Evolutionary conservation across 2,888 invertebrate genomes (phyloP).

Genomic region (Xanthorhoe spadicearia): DNA sequence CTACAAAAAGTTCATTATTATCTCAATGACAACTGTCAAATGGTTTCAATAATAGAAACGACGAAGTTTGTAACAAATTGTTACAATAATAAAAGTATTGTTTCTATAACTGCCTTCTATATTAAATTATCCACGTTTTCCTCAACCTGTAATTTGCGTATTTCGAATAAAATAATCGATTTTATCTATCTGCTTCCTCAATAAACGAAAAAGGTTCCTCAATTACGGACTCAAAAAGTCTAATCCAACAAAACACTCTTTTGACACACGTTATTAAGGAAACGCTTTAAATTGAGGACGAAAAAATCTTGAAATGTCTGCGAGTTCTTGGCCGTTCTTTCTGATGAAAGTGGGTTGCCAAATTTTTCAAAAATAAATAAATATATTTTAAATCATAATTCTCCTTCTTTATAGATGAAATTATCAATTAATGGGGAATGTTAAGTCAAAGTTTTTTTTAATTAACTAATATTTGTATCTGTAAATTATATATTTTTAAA

Average conservation of each 20-base stretch:
- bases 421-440: too few species aligned
- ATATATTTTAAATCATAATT: too few species aligned
- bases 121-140: not conserved
- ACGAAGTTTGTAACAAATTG: too few species aligned
- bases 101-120: not conserved
- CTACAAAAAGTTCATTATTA: too few species aligned
- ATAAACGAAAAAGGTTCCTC: slow-evolving; percentile 12
- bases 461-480: too few species aligned
- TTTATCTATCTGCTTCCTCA: not conserved
- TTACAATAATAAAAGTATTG: too few species aligned
- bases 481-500: too few species aligned
- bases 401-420: too few species aligned
- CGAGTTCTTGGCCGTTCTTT: slow-evolving; percentile 42
- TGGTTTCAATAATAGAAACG: too few species aligned
- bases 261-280: slow-evolving; percentile 50
- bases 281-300: slow-evolving; percentile 51
- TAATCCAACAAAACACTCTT: slow-evolving; percentile 41
- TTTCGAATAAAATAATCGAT: not conserved
- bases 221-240: slow-evolving; percentile 35
- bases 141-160: not conserved
- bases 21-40: too few species aligned
- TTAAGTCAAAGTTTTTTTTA: too few species aligned
- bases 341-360: slow-evolving; percentile 1
- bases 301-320: slow-evolving; percentile 51
- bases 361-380: too few species aligned